These are phyloP conservation scores for Lumbricus terrestris DNA, from an alignment of 2,888 invertebrate genomes.

Conservation along the genomic window DNA sequence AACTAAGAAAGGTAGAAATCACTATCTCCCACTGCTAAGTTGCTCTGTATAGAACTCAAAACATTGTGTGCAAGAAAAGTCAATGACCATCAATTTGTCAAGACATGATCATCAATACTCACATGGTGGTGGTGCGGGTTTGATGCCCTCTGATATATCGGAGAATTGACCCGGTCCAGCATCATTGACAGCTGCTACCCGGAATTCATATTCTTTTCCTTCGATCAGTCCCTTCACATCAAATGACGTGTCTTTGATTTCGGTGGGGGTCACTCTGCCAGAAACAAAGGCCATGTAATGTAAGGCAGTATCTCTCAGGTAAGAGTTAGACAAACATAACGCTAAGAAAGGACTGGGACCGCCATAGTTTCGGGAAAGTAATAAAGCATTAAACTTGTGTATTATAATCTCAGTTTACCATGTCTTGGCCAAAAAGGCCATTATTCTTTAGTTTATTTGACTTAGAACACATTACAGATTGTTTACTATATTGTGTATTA, in stretches of 20 bases:
- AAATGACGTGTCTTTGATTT: conserved; percentile 79
- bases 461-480: too few relatives aligned
- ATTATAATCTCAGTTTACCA: background rate
- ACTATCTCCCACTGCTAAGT: too few relatives aligned
- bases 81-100: background rate
- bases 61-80: too few relatives aligned
- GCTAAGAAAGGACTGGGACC: background rate
- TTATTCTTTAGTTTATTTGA: too few relatives aligned
- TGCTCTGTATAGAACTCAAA: too few relatives aligned
- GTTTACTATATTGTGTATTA: too few relatives aligned
- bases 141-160: conserved; percentile 84
- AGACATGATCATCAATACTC: conserved; percentile 31
- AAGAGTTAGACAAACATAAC: background rate
- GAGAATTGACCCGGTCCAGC: conserved; percentile 95
- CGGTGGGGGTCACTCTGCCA: conserved; percentile 67
- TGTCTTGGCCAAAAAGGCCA: too few relatives aligned
- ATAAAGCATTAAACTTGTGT: background rate
- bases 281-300: background rate
- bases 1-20: too few relatives aligned
- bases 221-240: conserved; percentile 78
- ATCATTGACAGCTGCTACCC: conserved; percentile 91
- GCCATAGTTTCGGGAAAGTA: background rate
- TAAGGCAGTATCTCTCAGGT: background rate
- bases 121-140: conserved; percentile 83
- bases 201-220: conserved; percentile 95